phyloP scores from a whole-genome alignment of 2,888 invertebrate genomes.

The Drosophila neonasuta region DNA sequence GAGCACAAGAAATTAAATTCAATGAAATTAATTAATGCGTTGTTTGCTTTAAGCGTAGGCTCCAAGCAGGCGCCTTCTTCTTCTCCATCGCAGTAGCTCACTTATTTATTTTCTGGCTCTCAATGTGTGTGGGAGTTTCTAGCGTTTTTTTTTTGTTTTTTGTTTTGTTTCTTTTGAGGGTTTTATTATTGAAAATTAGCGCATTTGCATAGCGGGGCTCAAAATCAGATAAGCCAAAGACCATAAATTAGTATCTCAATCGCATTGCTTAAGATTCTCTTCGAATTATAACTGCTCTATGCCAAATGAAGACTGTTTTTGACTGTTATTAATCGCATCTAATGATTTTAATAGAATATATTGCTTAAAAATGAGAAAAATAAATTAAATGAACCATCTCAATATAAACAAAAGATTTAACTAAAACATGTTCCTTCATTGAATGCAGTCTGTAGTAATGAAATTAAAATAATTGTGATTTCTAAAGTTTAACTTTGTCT shows the following conservation, averaged over 20 bases:
- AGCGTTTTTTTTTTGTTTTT: conserved; percentile 6
- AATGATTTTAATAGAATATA: too few species aligned
- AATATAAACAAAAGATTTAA: too few species aligned
- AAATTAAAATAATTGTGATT: too few species aligned
- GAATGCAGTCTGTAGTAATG: too few species aligned
- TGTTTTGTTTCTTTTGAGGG: background rate
- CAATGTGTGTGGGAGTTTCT: conserved; percentile 27
- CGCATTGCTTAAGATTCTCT: too few species aligned
- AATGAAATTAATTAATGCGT: conserved; percentile 72
- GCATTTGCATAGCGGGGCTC: conserved; percentile 11
- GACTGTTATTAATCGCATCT: background rate
- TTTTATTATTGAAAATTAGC: conserved; percentile 28
- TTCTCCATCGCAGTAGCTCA: conserved; percentile 32
- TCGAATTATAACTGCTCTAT: too few species aligned
- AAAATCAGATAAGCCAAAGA: background rate
- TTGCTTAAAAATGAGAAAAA: too few species aligned
- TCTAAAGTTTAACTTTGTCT: too few species aligned
- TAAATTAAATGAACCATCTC: background rate
- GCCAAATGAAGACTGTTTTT: background rate
- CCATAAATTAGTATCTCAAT: background rate
- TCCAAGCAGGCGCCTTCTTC: conserved; percentile 38
- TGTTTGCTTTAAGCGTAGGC: conserved; percentile 53
- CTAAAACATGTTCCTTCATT: too few species aligned
- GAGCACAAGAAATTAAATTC: conserved; percentile 61
- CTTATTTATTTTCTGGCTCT: conserved; percentile 11